These are phyloP conservation scores for Archaeoteleia sp. DNA, from an alignment of 2,888 invertebrate genomes.

Conservation along the genomic window DNA sequence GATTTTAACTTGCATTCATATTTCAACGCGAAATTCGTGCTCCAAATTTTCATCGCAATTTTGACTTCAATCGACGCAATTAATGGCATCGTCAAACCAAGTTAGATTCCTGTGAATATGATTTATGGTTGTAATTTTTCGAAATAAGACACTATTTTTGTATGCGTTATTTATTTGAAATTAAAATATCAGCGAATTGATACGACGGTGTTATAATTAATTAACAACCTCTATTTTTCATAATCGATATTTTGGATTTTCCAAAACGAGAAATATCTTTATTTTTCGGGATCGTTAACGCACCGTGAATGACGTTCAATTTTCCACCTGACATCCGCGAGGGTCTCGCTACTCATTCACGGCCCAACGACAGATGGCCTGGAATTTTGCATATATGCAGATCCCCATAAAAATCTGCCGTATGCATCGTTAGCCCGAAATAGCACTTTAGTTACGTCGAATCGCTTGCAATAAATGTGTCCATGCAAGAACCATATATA, in stretches of 20 bases:
- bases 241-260: not conserved
- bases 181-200: no score
- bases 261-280: conserved; percentile 1
- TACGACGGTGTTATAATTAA: no score
- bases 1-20: conserved; percentile 34
- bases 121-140: no score
- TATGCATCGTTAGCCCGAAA: conserved; percentile 20
- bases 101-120: no score
- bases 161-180: no score
- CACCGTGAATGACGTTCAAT: conserved; percentile 23
- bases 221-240: no score
- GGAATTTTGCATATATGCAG: conserved; percentile 38
- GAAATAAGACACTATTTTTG: no score
- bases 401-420: conserved; percentile 43
- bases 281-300: conserved; percentile 1
- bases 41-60: no score
- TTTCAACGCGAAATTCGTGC: conserved; percentile 16
- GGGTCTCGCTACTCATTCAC: conserved; percentile 9
- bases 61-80: no score
- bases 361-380: conserved; percentile 37
- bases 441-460: conserved; percentile 9
- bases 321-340: conserved; percentile 36
- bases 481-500: not conserved
- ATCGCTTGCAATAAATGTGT: conserved; percentile 21
- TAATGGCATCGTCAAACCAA: no score